Conservation (phyloP, 1,140 invertebrate genomes). For the Drosophila micromelanica region DNA sequence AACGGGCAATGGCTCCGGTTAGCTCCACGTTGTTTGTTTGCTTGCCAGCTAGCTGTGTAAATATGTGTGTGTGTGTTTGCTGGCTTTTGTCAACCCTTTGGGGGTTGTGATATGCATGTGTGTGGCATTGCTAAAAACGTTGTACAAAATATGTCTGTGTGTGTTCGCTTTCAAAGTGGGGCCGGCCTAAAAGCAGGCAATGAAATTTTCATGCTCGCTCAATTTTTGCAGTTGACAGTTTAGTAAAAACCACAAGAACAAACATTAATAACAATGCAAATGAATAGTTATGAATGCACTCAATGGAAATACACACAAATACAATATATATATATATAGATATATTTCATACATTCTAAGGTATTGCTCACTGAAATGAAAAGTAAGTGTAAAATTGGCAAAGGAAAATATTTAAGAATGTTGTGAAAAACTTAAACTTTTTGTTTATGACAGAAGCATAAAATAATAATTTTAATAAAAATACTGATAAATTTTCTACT, state of each 20-base stretch:
- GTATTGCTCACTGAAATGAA: not conserved
- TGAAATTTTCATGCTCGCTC: slow-evolving; percentile 54
- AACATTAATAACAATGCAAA: slow-evolving; percentile 32
- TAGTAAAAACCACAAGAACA: slow-evolving; percentile 13
- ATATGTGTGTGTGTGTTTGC: not conserved
- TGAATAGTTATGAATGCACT: slow-evolving; percentile 46
- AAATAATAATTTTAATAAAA: too few species aligned
- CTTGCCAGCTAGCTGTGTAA: not conserved
- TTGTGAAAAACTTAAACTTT: too few species aligned
- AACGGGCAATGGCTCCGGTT: slow-evolving; percentile 37
- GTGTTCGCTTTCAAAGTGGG: slow-evolving; percentile 18
- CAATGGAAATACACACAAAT: not conserved
- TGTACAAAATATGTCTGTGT: slow-evolving; percentile 24
- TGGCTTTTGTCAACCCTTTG: slow-evolving; percentile 19
- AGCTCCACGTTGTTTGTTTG: slow-evolving; percentile 36
- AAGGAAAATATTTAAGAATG: too few species aligned
- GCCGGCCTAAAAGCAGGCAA: slow-evolving; percentile 49
- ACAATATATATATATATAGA: not conserved
- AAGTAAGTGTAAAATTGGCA: too few species aligned
- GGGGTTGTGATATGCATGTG: not conserved
- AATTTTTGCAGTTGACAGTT: slow-evolving; percentile 52
- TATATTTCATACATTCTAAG: not conserved
- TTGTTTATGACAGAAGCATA: too few species aligned
- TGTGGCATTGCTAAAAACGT: slow-evolving; percentile 27
- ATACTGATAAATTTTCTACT: too few species aligned